Evolutionary conservation across 2,113 vertebrate genomes (phyloP).

Genomic region (Brienomyrus longianalis): DNA sequence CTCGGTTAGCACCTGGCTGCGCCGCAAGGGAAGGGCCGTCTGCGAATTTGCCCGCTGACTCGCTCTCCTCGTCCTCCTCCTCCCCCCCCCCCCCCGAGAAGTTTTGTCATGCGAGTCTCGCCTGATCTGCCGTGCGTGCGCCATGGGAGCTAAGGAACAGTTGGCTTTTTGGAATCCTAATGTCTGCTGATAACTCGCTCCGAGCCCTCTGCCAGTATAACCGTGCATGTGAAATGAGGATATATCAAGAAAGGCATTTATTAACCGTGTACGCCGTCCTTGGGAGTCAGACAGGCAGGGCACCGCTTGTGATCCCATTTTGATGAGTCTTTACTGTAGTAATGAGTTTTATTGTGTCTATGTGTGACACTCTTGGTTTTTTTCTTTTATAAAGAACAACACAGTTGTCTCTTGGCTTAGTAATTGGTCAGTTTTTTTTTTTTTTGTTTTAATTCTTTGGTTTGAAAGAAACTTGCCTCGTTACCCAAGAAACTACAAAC

Average conservation of each 20-base stretch:
- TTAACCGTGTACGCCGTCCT: background rate
- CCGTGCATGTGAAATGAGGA: conserved; percentile 35
- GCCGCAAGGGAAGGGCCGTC: background rate
- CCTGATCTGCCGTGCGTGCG: background rate
- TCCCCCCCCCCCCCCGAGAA: background rate
- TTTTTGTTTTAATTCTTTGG: background rate
- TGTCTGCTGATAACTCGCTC: conserved; percentile 29
- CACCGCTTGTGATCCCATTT: background rate
- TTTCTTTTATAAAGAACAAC: background rate
- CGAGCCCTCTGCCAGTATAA: conserved; percentile 24
- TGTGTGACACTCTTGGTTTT: background rate
- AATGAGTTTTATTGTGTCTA: background rate
- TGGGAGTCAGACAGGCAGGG: background rate
- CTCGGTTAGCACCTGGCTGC: background rate
- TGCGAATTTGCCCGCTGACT: background rate
- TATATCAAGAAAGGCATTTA: conserved; percentile 19
- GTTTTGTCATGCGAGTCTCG: conserved; percentile 7
- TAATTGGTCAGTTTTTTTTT: background rate
- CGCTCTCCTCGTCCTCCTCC: background rate
- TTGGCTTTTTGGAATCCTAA: conserved; percentile 38
- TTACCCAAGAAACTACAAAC: background rate
- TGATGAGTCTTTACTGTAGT: background rate
- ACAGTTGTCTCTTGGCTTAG: background rate
- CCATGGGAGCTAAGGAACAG: conserved; percentile 17
- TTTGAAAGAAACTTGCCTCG: background rate